phyloP scores from a whole-genome alignment of 2,888 invertebrate genomes.

The Barypeithes pellucidus region DNA sequence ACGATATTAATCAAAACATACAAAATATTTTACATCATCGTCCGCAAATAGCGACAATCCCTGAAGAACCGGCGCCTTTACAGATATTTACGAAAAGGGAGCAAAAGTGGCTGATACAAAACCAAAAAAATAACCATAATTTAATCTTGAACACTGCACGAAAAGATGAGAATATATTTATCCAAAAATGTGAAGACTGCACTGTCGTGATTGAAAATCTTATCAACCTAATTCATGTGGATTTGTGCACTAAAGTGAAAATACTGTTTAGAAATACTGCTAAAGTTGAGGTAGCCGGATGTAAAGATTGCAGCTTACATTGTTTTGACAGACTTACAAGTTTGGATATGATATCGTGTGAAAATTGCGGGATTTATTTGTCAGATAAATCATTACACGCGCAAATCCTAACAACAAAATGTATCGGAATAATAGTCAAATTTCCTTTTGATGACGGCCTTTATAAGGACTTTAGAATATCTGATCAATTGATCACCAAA shows the following conservation, averaged over 20 bases:
- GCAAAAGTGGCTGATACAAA: conserved; percentile 49
- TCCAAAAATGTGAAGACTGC: conserved; percentile 47
- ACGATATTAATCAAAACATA: conserved; percentile 39
- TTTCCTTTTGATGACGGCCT: conserved; percentile 50
- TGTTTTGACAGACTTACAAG: conserved; percentile 45
- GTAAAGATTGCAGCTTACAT: conserved; percentile 46
- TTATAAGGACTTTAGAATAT: conserved; percentile 42
- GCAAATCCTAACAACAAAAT: conserved; percentile 37
- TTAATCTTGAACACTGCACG: conserved; percentile 46
- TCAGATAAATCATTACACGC: conserved; percentile 49
- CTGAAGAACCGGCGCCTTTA: neutral
- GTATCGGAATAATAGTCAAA: conserved; percentile 33
- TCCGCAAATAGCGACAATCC: neutral
- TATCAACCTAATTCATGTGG: conserved; percentile 35
- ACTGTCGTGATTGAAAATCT: conserved; percentile 48
- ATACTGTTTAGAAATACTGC: conserved; percentile 38
- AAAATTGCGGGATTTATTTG: conserved; percentile 45
- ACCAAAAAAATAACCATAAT: conserved; percentile 46
- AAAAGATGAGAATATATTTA: conserved; percentile 40
- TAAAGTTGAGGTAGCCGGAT: conserved; percentile 31
- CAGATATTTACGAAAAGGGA: conserved; percentile 40
- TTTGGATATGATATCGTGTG: conserved; percentile 39
- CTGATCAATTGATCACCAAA: conserved; percentile 33
- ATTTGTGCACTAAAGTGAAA: conserved; percentile 44
- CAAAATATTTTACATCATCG: conserved; percentile 28